Base-by-base conservation (phyloP, 2,113 vertebrate species). In the Embiotoca jacksoni region DNA sequence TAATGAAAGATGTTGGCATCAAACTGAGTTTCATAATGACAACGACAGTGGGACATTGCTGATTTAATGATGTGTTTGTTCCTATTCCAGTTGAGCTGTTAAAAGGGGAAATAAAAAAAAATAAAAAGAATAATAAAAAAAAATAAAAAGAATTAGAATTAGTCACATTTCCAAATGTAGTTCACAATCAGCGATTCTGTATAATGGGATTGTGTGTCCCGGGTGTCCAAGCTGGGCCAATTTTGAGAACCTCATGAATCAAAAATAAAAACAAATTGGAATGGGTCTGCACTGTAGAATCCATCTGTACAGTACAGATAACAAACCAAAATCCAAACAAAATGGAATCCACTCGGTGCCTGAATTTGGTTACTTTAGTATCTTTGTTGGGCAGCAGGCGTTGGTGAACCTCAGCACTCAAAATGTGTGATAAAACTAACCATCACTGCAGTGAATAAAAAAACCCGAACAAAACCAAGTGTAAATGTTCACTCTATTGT, bases 291-390 rank as follows among this genome's bases (percentile, higher is more conserved):
- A 58, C 63, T 76, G 78, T 82, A 36, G 83, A 76, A 59, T 74
- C 69, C 81, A 8, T 83, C 84, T 90, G 91, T 83, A 86, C 57
- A 66, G 71, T 75, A 70, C 61, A 72, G 91, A 92, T 91, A 92
- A 90, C 86, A 58, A 87, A 83, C 76, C 83, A 87, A 23, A 23
- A 90, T 89, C 84, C 86, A 65, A 72, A 76, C 64, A 58, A 67
- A 84, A 81, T 32, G 41, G 56, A 87, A 84, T 50, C 70, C 77
- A 55, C 56, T 64, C 16, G 68, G 58, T 52, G 63, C 50, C 60
- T 49, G 72, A 77, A 63, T 89, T 59, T 80, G 72, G 80, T 82
- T 80, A 55, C 59, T 78, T 81, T 78, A 44, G 80, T 81, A 78
- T 87, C 84, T 39, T 80, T 59, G 68, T 58, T 39, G 39, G 49